Evolutionary conservation across 2,113 vertebrate species (phyloP), one percentile per base, ranked within the genome.

Genomic region (Psilopsiagon aymara): DNA sequence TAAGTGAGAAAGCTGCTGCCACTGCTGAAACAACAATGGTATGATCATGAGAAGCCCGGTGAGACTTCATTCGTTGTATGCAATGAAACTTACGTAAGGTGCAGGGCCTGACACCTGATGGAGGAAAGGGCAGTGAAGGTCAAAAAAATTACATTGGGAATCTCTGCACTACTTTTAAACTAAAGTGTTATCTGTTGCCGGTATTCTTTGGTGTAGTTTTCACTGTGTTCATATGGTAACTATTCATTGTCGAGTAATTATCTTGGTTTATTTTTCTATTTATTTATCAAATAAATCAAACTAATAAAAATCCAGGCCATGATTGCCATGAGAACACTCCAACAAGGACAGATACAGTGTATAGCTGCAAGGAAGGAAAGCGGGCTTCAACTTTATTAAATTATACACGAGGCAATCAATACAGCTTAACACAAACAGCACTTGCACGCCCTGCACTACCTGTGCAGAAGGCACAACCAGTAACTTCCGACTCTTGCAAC

Each of bases 251-350:
- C 93, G 92, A 94, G 95, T 96, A 97, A 98, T 98, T 97, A 97
- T 97, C 95, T 90, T 97, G 95, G 77, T 98, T 97, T 97, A 97
- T 97, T 98, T 98, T 97, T 95, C 97, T 97, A 96, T 97, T 98
- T 98, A 98, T 97, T 98, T 98, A 98, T 98, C 37, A n/a, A 98
- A 96, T 97, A 97, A 98, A 97, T 98, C 96, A 97, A 97, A 98
- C 97, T 98, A 98, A 98, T 97, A 97, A 97, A 98, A 98, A 94
- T 96, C 96, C 91, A 97, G 91, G 91, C 91, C 96, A 95, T 68
- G 77, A 97, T 97, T 97, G 95, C 97, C 53, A 67, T 95, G 96
- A 89, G 95, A 98, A 97, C 90, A 94, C 97, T 97, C 96, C 97
- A 96, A 73, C 96, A 97, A 98, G 97, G 97, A 98, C 97, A 97